Percentiles rank a stretch among this genome's conserved stretches.
These are phyloP conservation scores for Catostylus mosaicus DNA, from an alignment of 30 jellyfish, hydroid and myxozoan species.

Conservation along the genomic window DNA sequence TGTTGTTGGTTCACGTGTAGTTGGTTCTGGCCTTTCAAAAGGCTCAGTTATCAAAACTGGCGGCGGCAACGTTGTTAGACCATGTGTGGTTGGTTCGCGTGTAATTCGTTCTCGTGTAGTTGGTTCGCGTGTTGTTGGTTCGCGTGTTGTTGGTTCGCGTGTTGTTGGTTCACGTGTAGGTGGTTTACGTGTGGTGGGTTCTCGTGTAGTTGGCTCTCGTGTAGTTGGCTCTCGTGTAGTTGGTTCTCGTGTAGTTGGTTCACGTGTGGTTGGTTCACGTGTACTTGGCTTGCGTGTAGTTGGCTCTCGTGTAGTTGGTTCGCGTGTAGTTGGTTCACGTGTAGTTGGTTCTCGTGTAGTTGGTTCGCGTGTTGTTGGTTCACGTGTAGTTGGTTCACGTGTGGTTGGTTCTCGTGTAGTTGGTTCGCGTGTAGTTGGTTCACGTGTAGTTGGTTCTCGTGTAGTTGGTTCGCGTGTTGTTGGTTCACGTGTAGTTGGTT, in stretches of 20 bases:
- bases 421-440: not conserved
- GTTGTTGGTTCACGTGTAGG: not conserved
- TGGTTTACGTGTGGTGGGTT: not conserved
- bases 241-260: not conserved
- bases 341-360: conserved; percentile 2
- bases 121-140: not conserved
- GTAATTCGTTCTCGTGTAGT: conserved; percentile 18
- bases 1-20: not conserved
- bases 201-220: not conserved
- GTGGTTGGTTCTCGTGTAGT: conserved; percentile 12
- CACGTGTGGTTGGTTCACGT: not conserved
- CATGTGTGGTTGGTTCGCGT: not conserved
- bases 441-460: conserved; percentile 1
- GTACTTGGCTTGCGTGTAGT: not conserved
- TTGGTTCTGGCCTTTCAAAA: not conserved
- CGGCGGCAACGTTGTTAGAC: not conserved
- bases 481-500: not conserved
- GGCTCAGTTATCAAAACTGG: not conserved
- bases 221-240: conserved; percentile 11
- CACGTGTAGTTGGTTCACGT: conserved; percentile 4
- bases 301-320: not conserved
- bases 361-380: conserved; percentile 1
- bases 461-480: conserved; percentile 41
- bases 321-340: not conserved
- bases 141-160: not conserved